Percentiles rank a stretch among this genome's conserved stretches.
Conservation (phyloP, 2,113 vertebrate species). For the Stegostoma tigrinum region DNA sequence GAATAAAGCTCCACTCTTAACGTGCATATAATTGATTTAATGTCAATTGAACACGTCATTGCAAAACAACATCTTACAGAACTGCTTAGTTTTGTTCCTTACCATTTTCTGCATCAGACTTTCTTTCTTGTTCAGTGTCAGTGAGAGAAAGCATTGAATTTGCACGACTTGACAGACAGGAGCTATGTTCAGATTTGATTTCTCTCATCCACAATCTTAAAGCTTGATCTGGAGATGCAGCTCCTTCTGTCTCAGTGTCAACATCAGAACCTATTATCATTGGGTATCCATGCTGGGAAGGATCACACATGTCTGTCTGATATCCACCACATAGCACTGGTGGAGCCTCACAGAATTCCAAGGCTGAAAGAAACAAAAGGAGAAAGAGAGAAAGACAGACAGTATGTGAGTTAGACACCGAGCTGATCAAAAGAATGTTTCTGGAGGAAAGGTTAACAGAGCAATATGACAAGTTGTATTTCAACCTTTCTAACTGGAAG, state of each 20-base stretch:
- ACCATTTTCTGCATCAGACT: slow-evolving; percentile 92
- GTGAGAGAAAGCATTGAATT: slow-evolving; percentile 89
- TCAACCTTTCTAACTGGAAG: not conserved
- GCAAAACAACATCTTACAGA: slow-evolving; percentile 36
- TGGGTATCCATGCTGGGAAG: slow-evolving; percentile 69
- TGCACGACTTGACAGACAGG: slow-evolving; percentile 86
- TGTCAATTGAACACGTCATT: not conserved
- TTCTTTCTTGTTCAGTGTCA: slow-evolving; percentile 91
- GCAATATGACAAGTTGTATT: not conserved
- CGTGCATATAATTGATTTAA: slow-evolving; percentile 9
- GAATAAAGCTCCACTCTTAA: not conserved
- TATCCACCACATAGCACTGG: slow-evolving; percentile 77
- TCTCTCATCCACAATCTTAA: slow-evolving; percentile 89
- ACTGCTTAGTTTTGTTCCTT: slow-evolving; percentile 48
- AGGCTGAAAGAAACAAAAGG: slow-evolving; percentile 59
- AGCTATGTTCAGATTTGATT: slow-evolving; percentile 87
- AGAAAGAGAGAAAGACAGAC: not conserved
- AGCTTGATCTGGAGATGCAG: slow-evolving; percentile 71
- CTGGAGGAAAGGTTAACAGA: not conserved
- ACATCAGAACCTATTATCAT: slow-evolving; percentile 77
- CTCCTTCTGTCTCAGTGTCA: slow-evolving; percentile 84
- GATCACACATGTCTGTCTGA: slow-evolving; percentile 63
- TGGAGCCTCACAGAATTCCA: slow-evolving; percentile 81
- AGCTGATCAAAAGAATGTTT: not conserved
- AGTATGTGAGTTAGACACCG: not conserved